Evolutionary conservation across 2,888 invertebrate genomes (phyloP), one percentile per base, ranked within the genome.

Genomic region (Lypha dubia): DNA sequence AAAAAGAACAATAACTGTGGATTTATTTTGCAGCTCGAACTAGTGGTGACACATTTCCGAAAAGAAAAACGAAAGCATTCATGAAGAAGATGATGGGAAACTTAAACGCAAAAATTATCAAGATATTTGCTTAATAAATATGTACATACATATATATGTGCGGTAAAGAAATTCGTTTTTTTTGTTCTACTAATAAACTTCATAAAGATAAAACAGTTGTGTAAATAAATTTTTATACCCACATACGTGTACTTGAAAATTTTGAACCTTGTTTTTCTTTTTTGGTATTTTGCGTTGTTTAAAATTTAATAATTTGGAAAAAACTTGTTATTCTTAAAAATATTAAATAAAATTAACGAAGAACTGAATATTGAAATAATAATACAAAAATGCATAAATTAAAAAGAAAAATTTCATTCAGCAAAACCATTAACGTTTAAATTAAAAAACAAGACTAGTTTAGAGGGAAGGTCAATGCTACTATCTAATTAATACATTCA

Each of bases 401-500:
- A 5, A 75, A 79, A 38, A 75, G 46, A 53, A 49, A 81, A 49
- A 28, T 20, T 17, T n/a, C 51, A 71, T 20, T 49, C 13, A 44
- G 9, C 15, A 49, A 22, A 67, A 75, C 17, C n/a, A n/a, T n/a
- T n/a, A 70, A 68, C 63, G 44, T 35, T 38, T 17, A 70, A 74
- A 68, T 81, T 24, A 22, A 86, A 75, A 56, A 85, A 51, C 70
- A 80, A 85, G 88, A 87, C 89, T 90, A 88, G 88, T 89, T 89
- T 89, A 89, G 89, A 90, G 90, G 90, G 89, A 90, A 90, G 90
- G 90, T 90, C 89, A 90, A 88, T 88, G 86, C 71, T 74, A 82
- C 58, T 77, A 71, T 28, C 46, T 80, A 60, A 71, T 71, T 67
- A 60, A 60, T 35, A 76, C 38, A 67, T 35, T 8, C 24, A 46